Evolutionary conservation across 2,113 vertebrate species (phyloP).

Genomic region (Cyanistes caeruleus): DNA sequence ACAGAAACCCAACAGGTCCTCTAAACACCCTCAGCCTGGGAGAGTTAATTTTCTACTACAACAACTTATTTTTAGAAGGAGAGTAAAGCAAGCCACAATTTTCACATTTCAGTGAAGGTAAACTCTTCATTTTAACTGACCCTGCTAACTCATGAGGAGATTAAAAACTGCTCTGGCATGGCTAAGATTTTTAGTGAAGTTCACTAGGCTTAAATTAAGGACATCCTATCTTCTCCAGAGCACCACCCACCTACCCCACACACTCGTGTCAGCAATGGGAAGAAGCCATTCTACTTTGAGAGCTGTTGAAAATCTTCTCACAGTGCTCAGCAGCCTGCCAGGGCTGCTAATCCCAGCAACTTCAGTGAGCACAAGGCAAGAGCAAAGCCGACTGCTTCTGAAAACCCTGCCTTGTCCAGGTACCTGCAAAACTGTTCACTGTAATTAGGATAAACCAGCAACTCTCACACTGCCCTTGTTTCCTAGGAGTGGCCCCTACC

Average conservation of each 20-base stretch:
- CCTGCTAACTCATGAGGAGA: neutral
- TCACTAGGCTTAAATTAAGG: neutral
- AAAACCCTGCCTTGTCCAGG: neutral
- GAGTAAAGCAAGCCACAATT: neutral
- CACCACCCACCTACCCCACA: neutral
- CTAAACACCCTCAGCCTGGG: neutral
- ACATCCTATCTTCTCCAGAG: neutral
- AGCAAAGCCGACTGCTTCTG: neutral
- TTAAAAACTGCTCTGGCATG: neutral
- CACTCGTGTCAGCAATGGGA: neutral
- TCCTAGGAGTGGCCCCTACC: neutral
- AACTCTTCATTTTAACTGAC: neutral
- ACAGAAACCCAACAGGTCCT: neutral
- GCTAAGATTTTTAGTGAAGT: neutral
- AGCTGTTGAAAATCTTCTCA: neutral
- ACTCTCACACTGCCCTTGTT: neutral
- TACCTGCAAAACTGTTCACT: accelerated
- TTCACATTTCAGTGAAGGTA: neutral
- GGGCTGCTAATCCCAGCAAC: neutral
- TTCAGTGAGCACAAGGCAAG: neutral
- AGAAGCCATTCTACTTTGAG: neutral
- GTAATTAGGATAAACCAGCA: neutral
- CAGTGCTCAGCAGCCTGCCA: neutral
- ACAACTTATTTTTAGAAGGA: neutral
- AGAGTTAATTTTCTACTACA: neutral